A percentile compares a stretch with the other conserved stretches of the same genome.
Conservation (phyloP, 2,888 invertebrate species). For the Leptothorax acervorum region DNA sequence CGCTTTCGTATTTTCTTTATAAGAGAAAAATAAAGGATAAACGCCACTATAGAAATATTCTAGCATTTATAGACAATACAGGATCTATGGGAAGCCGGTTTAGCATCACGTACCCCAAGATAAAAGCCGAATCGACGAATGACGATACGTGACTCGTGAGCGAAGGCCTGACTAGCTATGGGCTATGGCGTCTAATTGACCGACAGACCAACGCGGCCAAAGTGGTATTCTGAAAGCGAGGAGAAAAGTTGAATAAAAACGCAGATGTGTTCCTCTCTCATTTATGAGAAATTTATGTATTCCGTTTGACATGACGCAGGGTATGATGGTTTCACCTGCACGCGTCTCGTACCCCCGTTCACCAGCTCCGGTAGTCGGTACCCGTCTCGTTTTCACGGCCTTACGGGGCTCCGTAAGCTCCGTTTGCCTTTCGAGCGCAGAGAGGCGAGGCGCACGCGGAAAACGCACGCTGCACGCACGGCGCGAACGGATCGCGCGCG, state of each 20-base stretch:
- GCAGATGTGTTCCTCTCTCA: too few species aligned
- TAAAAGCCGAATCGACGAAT: background rate
- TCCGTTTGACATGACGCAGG: background rate
- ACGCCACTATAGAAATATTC: too few species aligned
- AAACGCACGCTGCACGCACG: too few species aligned
- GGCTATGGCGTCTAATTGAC: slow-evolving; percentile 29
- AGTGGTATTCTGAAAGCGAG: background rate
- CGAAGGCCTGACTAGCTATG: background rate
- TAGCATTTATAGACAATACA: too few species aligned
- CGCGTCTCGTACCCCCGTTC: background rate
- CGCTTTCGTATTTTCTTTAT: background rate
- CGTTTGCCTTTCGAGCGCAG: too few species aligned
- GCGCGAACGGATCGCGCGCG: background rate
- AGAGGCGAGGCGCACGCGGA: too few species aligned
- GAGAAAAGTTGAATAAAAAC: background rate
- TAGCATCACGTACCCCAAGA: background rate
- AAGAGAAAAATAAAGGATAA: too few species aligned
- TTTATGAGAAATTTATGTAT: background rate
- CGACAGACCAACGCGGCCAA: background rate
- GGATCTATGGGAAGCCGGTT: background rate
- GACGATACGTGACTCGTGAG: background rate
- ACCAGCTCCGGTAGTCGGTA: background rate
- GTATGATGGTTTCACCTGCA: background rate
- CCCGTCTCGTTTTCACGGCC: background rate
- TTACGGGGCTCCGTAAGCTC: too few species aligned